A percentile compares a stretch with the other conserved stretches of the same genome.
These are phyloP conservation scores for Cenopis cana DNA, from an alignment of 2,888 invertebrate genomes.

Conservation along the genomic window DNA sequence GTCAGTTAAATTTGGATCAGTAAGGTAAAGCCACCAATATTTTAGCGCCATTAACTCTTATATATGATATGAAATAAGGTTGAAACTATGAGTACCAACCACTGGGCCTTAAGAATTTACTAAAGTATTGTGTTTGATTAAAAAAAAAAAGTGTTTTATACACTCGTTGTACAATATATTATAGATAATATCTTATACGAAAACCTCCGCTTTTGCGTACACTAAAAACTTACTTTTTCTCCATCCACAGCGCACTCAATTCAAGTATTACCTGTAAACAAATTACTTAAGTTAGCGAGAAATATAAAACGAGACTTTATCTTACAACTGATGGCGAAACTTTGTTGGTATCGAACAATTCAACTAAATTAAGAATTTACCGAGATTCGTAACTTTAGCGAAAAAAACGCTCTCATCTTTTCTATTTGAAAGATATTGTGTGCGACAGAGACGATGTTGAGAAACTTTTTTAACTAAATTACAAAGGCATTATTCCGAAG, in stretches of 20 bases:
- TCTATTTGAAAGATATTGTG: constrained; percentile 1
- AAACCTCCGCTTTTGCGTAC: no score
- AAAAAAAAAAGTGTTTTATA: no score
- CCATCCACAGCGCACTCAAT: not conserved
- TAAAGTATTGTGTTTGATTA: no score
- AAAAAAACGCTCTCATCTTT: not conserved
- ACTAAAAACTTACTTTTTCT: not conserved
- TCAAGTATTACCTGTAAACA: constrained; percentile 30
- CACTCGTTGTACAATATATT: no score
- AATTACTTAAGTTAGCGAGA: constrained; percentile 28
- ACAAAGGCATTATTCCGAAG: not conserved
- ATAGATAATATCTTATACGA: no score
- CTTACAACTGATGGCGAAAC: constrained; percentile 11
- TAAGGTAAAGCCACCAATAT: no score
- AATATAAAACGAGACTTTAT: constrained; percentile 4
- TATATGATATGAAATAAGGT: no score
- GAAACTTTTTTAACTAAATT: not conserved
- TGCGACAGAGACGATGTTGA: not conserved
- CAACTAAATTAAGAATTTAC: constrained; percentile 32
- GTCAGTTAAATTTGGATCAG: no score
- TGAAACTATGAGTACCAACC: no score
- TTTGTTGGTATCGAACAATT: constrained; percentile 32
- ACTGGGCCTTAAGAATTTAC: no score
- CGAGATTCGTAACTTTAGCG: not conserved
- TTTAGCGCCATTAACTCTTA: no score